A percentile compares a stretch with the other conserved stretches of the same genome.
Conservation (phyloP, 1,140 invertebrate genomes). For the Augochlora pura region DNA sequence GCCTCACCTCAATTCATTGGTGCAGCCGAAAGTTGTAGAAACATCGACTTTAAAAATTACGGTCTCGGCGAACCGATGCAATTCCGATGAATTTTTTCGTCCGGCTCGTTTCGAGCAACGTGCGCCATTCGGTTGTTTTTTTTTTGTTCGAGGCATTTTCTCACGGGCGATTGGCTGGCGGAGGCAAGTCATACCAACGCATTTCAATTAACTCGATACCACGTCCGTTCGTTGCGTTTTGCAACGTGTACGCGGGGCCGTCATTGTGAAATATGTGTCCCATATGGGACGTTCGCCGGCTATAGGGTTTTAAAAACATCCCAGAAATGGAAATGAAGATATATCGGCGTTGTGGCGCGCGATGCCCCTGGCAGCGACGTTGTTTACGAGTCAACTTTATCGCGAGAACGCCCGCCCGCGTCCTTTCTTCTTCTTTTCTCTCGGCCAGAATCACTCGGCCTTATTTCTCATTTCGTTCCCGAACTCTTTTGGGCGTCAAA, state of each 20-base stretch:
- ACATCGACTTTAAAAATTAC: too few relatives aligned
- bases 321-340: conserved; percentile 70
- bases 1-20: too few relatives aligned
- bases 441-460: not conserved
- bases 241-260: conserved; percentile 50
- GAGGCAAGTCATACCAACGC: conserved; percentile 39
- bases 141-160: conserved; percentile 17
- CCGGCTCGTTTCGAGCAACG: conserved; percentile 1
- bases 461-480: conserved; percentile 27
- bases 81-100: not conserved
- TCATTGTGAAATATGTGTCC: conserved; percentile 74
- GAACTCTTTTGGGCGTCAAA: not conserved
- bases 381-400: conserved; percentile 72
- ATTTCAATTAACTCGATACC: conserved; percentile 63
- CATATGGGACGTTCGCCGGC: conserved; percentile 70
- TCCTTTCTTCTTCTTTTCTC: not conserved
- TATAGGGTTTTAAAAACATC: conserved; percentile 68
- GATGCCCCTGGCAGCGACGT: conserved; percentile 61
- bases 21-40: too few relatives aligned
- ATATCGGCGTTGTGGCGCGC: conserved; percentile 47
- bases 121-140: conserved; percentile 1
- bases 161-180: conserved; percentile 46
- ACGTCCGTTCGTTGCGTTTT: conserved; percentile 54
- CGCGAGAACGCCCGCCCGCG: conserved; percentile 42
- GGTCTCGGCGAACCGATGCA: too few relatives aligned